Evolutionary conservation across 2,797 vertebrate species (phyloP).

Genomic region (Hemitrygon akajei): DNA sequence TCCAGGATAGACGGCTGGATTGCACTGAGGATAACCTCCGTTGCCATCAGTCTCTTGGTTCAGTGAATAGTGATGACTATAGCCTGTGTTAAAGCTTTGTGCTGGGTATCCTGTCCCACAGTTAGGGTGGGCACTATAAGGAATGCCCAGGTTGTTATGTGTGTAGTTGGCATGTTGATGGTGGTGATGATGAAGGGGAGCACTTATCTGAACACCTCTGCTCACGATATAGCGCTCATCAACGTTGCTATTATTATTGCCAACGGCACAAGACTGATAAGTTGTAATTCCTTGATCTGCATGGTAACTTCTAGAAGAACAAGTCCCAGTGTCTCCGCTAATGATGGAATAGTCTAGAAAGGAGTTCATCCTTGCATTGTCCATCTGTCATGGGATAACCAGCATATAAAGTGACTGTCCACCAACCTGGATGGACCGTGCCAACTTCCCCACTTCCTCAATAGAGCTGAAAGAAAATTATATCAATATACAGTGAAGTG

Average conservation of each 20-base stretch:
- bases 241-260: constrained; percentile 74
- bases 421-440: constrained; percentile 65
- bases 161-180: constrained; percentile 70
- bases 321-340: constrained; percentile 77
- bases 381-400: constrained; percentile 65
- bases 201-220: constrained; percentile 73
- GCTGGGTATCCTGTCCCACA: constrained; percentile 72
- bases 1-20: constrained; percentile 82
- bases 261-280: constrained; percentile 87
- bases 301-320: constrained; percentile 78
- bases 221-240: constrained; percentile 81
- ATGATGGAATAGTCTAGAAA: constrained; percentile 88
- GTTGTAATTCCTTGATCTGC: constrained; percentile 89
- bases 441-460: constrained; percentile 82
- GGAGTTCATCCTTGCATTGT: constrained; percentile 88
- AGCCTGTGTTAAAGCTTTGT: constrained; percentile 78
- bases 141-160: constrained; percentile 69
- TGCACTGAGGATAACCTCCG: constrained; percentile 74
- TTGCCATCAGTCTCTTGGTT: constrained; percentile 82
- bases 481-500: constrained; percentile 78
- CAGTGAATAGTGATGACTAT: constrained; percentile 73
- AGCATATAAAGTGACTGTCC: constrained; percentile 39
- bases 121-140: constrained; percentile 73
- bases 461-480: constrained; percentile 71
- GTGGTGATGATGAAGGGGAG: constrained; percentile 53